Base-by-base conservation (phyloP, 2,888 invertebrate species). In the Heteropelma amictum region DNA sequence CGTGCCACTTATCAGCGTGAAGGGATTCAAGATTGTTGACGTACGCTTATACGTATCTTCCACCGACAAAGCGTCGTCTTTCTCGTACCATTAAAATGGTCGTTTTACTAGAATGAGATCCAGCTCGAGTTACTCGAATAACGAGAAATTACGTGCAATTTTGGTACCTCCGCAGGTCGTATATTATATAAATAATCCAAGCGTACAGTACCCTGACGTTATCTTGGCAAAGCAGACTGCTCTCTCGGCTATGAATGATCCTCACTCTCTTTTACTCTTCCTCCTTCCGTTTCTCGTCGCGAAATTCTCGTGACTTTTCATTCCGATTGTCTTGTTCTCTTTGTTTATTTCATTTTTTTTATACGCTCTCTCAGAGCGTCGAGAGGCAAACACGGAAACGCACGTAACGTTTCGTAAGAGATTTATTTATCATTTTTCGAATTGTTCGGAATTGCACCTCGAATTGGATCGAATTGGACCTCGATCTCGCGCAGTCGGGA, bases 231-330 rank as follows among this genome's bases (percentile, higher is more conserved):
- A 42, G 12, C 40, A 30, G n/a, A 51, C 33, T 42, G 14, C 38
- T 26, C 30, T n/a, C n/a, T 49, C 21, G 64, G 42, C 30, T 28
- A 58, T 51, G 64, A 71, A 71, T 64, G 64, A 64, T n/a, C 14
- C 10, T 8, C 2, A 35, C 30, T 33, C 38, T 45, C 30, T 67
- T 17, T 26, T n/a, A n/a, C 12, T 45, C 45, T 33, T 1, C 23
- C 14, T 28, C 33, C n/a, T 14, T 14, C 12, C 10, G 2, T n/a
- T 23, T 21, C 47, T 12, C 30, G 51, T 10, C 21, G 7, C 2
- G 6, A n/a, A 23, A 23, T 3, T 33, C 23, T 19, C 7, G 8
- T 14, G 45, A 10, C 1, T 21, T 26, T 10, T 5, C 12, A 7
- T 30, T 19, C 3, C 2, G 10, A 7, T 3, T 5, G 12, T 14